phyloP scores from a whole-genome alignment of 2,797 vertebrate species.

The Siniperca obscura region DNA sequence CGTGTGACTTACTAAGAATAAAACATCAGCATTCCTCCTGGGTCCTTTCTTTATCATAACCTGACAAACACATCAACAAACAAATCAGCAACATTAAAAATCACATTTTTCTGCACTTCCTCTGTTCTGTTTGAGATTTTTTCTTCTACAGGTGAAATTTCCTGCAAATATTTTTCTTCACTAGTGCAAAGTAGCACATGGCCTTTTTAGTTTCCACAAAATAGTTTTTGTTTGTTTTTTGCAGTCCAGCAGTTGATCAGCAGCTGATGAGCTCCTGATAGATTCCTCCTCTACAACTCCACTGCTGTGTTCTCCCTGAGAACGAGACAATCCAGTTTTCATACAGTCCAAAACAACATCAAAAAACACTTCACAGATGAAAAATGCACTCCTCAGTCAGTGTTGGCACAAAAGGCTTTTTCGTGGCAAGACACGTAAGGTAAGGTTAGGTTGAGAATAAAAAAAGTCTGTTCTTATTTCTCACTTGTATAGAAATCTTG shows the following conservation, averaged over 20 bases:
- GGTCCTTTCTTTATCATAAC: slow-evolving; percentile 38
- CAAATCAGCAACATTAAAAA: slow-evolving; percentile 31
- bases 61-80: slow-evolving; percentile 49
- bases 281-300: slow-evolving; percentile 17
- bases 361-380: slow-evolving; percentile 3
- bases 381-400: not conserved
- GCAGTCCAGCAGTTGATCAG: slow-evolving; percentile 13
- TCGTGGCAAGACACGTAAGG: not conserved
- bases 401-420: not conserved
- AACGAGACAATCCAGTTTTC: slow-evolving; percentile 7
- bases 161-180: slow-evolving; percentile 6
- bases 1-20: slow-evolving; percentile 48
- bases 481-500: not conserved
- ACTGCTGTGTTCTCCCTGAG: slow-evolving; percentile 5
- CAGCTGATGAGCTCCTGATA: slow-evolving; percentile 11
- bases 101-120: slow-evolving; percentile 14
- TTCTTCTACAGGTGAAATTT: slow-evolving; percentile 4
- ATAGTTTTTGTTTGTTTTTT: slow-evolving; percentile 18
- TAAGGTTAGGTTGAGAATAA: not conserved
- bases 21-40: slow-evolving; percentile 37
- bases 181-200: slow-evolving; percentile 23
- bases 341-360: slow-evolving; percentile 1
- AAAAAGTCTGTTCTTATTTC: not conserved
- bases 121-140: slow-evolving; percentile 29
- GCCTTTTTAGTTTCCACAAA: not conserved